phyloP scores from a whole-genome alignment of 2,888 invertebrate genomes.

The Alsophila aescularia region DNA sequence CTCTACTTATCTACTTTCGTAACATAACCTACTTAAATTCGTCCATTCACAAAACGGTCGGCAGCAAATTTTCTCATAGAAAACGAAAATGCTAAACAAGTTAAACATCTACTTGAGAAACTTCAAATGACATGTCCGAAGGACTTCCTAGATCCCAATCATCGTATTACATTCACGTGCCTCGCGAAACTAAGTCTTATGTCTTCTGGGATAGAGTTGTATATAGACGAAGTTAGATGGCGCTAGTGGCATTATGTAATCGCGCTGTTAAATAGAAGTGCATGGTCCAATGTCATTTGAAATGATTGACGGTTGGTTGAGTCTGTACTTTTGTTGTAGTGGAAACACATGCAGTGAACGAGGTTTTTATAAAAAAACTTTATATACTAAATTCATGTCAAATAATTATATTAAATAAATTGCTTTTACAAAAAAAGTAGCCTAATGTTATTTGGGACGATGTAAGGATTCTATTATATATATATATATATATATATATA shows the following conservation, averaged over 20 bases:
- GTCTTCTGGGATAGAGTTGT: background rate
- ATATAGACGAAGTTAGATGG: background rate
- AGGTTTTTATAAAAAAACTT: background rate
- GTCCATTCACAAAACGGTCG: constrained; percentile 4
- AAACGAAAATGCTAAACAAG: constrained; percentile 12
- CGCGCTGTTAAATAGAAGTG: constrained; percentile 27
- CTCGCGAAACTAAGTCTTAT: background rate
- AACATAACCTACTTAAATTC: constrained; percentile 1
- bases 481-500: no score
- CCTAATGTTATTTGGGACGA: no score
- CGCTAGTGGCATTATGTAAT: constrained; percentile 20
- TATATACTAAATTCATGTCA: background rate
- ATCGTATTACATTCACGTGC: background rate
- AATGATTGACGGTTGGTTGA: constrained; percentile 33
- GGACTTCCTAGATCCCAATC: background rate
- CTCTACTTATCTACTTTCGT: background rate
- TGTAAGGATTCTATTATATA: no score
- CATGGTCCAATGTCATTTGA: constrained; percentile 35
- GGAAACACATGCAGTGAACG: background rate
- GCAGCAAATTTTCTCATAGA: constrained; percentile 21
- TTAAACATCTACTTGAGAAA: constrained; percentile 10
- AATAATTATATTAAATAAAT: no score
- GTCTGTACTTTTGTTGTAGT: constrained; percentile 5
- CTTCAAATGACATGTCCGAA: constrained; percentile 15
- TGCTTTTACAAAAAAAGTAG: no score